Percentiles rank a stretch among this genome's conserved stretches.
Evolutionary conservation across 1,140 invertebrate species (phyloP).

Genomic region (Andricus grossulariae): DNA sequence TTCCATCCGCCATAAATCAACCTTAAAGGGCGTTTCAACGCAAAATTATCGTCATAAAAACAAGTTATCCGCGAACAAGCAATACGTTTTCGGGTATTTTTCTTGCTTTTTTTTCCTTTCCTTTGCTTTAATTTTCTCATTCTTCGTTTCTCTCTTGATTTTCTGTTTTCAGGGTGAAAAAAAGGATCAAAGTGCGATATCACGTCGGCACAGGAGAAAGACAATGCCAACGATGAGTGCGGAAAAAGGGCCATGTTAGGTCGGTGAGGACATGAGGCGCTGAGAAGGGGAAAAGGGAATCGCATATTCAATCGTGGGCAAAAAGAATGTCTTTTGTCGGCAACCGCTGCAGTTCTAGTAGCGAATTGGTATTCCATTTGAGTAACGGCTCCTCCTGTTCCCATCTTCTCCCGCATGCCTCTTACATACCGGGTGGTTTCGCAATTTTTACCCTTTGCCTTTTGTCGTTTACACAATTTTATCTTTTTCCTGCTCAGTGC

Average conservation of each 20-base stretch:
- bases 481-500: constrained; percentile 3
- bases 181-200: constrained; percentile 1
- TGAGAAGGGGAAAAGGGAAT: constrained; percentile 43
- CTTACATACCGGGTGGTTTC: constrained; percentile 25
- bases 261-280: background rate
- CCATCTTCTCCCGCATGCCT: constrained; percentile 40
- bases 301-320: constrained; percentile 57
- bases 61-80: too few relatives aligned
- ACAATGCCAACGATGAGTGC: background rate
- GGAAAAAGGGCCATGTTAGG: background rate
- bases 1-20: too few relatives aligned
- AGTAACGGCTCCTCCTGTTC: constrained; percentile 55
- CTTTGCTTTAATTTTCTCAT: too few relatives aligned
- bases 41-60: too few relatives aligned
- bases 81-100: too few relatives aligned
- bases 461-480: constrained; percentile 19
- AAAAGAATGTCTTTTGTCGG: constrained; percentile 61
- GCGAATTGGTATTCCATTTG: constrained; percentile 65
- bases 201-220: background rate
- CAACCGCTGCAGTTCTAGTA: constrained; percentile 47
- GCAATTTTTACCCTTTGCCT: constrained; percentile 22
- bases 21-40: too few relatives aligned
- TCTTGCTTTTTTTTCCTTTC: too few relatives aligned
- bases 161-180: too few relatives aligned
- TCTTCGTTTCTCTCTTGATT: too few relatives aligned